Base-by-base conservation (phyloP, 2,797 vertebrate genomes). In the Nannoperca obscura region DNA sequence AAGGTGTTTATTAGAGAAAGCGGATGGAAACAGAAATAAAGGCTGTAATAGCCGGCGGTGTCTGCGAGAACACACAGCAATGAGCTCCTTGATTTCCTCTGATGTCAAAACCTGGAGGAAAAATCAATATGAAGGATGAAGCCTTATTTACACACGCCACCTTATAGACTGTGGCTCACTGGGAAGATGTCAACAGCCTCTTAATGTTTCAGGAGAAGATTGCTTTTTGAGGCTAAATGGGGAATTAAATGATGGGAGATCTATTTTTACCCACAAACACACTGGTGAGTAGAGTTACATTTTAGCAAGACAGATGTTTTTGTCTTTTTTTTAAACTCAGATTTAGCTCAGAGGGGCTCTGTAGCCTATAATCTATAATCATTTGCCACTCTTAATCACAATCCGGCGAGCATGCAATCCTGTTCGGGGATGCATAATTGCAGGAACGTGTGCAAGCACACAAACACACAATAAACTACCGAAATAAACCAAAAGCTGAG, bases 111-210 rank as follows among this genome's bases (percentile, higher is more conserved):
- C 80, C 60, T 55, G 75, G 22, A 74, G 87, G 53, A 75, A 69
- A 92, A 93, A 93, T 93, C 94, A 84, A 94, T 94, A 81, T 72
- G 74, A 82, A 80, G 86, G 92, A 90, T 83, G 81, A 85, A 85
- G 81, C 80, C 84, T 90, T 91, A 91, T 86, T 93, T 88, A 90
- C 87, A 87, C 86, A 81, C 32, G 78, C 76, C 74, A 86, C 89
- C 88, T 88, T 86, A 91, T 74, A 80, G 85, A 90, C 87, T 91
- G 90, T 46, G 66, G 80, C 82, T 88, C 75, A 47, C 78, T 86
- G 87, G 78, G 36, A 59, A 88, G 80, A 84, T 85, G 81, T 87
- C 90, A 93, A 91, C 88, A 78, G 84, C 78, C 74, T 79, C 76
- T 78, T 88, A 78, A 81, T 86, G 84, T 90, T 73, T 85, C 83